phyloP scores from a whole-genome alignment of 2,797 vertebrate genomes.

The Pseudochirops corinnae region DNA sequence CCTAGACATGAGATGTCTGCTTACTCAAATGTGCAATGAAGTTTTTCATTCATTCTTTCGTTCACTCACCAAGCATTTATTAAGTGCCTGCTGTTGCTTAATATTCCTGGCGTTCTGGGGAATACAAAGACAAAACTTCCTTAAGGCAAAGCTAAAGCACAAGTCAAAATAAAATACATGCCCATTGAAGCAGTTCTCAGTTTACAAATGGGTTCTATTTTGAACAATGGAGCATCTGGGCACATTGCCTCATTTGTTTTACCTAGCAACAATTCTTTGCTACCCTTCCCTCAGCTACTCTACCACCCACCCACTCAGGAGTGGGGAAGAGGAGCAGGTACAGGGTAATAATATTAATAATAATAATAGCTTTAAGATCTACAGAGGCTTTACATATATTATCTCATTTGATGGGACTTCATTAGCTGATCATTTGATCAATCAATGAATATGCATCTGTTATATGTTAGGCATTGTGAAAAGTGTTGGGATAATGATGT shows the following conservation, averaged over 20 bases:
- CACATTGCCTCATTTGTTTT: background rate
- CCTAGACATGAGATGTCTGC: constrained; percentile 12
- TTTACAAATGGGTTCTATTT: background rate
- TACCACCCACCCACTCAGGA: background rate
- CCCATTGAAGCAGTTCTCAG: background rate
- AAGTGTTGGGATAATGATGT: background rate
- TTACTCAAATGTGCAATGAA: constrained; percentile 24
- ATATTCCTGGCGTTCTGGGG: background rate
- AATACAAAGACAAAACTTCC: background rate
- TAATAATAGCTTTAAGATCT: background rate
- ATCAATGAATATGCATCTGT: background rate
- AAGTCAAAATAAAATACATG: background rate
- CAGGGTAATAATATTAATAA: background rate
- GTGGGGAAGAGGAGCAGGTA: background rate
- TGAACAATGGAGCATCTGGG: background rate
- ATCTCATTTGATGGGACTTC: background rate
- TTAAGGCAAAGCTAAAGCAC: background rate
- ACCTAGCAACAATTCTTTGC: too few species aligned
- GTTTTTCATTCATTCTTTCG: background rate
- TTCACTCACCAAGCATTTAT: background rate
- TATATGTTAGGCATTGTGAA: background rate
- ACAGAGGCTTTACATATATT: too few species aligned
- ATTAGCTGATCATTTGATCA: background rate
- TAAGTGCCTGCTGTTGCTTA: background rate
- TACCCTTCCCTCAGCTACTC: background rate